Evolutionary conservation across 2,888 invertebrate genomes (phyloP).

Genomic region (Pristionchus mayeri): DNA sequence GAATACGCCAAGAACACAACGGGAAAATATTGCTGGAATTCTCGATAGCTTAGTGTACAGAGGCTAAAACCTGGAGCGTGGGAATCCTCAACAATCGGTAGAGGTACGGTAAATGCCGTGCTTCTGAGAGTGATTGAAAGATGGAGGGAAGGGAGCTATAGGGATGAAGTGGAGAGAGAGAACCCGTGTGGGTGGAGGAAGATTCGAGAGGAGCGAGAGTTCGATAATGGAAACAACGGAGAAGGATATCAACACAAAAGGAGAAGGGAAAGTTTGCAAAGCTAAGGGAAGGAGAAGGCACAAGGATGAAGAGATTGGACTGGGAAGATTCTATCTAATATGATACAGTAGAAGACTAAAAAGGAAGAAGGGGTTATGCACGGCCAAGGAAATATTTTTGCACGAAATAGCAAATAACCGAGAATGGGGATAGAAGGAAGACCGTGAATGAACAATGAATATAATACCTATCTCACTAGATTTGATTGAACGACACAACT

Average conservation of each 20-base stretch:
- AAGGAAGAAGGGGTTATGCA: background rate
- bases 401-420: slow-evolving; percentile 5
- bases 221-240: background rate
- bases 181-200: slow-evolving; percentile 10
- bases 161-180: background rate
- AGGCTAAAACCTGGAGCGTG: background rate
- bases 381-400: background rate
- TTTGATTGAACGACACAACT: background rate
- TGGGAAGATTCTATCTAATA: background rate
- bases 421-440: background rate
- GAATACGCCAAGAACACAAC: background rate
- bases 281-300: background rate
- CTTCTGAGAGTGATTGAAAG: background rate
- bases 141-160: background rate
- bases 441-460: background rate
- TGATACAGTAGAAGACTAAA: slow-evolving; percentile 17
- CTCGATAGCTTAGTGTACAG: background rate
- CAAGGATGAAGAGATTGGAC: background rate
- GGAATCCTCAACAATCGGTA: background rate
- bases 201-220: background rate
- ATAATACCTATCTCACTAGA: slow-evolving; percentile 39
- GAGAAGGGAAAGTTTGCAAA: too few relatives aligned
- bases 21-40: background rate
- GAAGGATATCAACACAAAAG: background rate
- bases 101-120: background rate